Conservation (phyloP, 2,888 invertebrate genomes). For the Cyaniris semiargus region DNA sequence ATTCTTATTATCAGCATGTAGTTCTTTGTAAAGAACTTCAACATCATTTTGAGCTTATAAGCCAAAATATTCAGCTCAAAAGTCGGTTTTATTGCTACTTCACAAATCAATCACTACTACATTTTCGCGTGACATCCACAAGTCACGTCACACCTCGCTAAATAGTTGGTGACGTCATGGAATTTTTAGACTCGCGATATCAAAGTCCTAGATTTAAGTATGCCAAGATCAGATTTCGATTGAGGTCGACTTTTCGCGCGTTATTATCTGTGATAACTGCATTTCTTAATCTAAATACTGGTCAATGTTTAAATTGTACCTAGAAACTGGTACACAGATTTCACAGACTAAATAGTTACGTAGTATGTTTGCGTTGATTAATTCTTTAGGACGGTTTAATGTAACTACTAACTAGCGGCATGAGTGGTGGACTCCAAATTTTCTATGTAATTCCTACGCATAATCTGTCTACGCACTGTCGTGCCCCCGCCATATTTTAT, state of each 20-base stretch:
- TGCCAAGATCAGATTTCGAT: conserved; percentile 55
- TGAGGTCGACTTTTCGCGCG: conserved; percentile 59
- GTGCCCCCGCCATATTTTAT: no score
- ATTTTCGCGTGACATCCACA: neutral
- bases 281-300: conserved; percentile 23
- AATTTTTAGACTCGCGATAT: conserved; percentile 14
- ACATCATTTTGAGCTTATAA: neutral
- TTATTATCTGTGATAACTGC: conserved; percentile 37
- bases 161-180: conserved; percentile 5
- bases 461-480: no score
- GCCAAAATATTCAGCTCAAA: neutral
- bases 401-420: no score
- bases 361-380: no score
- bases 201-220: conserved; percentile 34
- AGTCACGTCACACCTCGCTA: neutral
- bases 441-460: no score
- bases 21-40: no score
- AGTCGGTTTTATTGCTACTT: neutral
- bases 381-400: no score
- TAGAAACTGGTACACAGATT: neutral
- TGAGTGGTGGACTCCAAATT: no score
- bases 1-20: no score
- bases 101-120: neutral
- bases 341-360: no score
- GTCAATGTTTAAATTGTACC: neutral